Conservation (phyloP, 2,888 invertebrate species). For the Psylliodes chrysocephalus region DNA sequence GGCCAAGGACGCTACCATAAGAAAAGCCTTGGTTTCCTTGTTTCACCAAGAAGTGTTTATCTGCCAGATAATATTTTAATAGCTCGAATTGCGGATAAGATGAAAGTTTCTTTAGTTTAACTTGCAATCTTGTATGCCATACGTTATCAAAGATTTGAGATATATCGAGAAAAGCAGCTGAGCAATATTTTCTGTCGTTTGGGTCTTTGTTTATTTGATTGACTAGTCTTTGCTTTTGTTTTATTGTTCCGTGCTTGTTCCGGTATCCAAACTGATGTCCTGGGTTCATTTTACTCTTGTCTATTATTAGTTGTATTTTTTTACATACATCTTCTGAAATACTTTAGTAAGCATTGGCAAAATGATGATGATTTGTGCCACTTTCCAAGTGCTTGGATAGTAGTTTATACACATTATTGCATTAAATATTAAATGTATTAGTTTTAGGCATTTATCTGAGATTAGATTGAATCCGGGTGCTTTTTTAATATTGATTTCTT, state of each 20-base stretch:
- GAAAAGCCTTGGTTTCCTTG: too few relatives aligned
- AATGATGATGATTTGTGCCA: not conserved
- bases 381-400: not conserved
- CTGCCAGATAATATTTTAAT: not conserved
- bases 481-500: conserved; percentile 14
- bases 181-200: not conserved
- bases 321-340: not conserved
- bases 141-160: not conserved
- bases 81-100: not conserved
- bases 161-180: not conserved
- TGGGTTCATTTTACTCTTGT: conserved; percentile 1
- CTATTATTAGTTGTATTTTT: not conserved
- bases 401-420: not conserved
- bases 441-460: not conserved
- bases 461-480: too few relatives aligned
- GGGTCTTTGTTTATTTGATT: not conserved
- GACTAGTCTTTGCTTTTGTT: conserved; percentile 5
- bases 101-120: not conserved
- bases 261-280: conserved; percentile 10
- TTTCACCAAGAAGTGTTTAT: too few relatives aligned
- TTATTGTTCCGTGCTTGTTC: not conserved
- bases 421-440: not conserved
- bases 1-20: too few relatives aligned
- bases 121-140: not conserved
- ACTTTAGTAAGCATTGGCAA: not conserved